Conservation (phyloP, 2,113 vertebrate species). For the Gopherus evgoodei region DNA sequence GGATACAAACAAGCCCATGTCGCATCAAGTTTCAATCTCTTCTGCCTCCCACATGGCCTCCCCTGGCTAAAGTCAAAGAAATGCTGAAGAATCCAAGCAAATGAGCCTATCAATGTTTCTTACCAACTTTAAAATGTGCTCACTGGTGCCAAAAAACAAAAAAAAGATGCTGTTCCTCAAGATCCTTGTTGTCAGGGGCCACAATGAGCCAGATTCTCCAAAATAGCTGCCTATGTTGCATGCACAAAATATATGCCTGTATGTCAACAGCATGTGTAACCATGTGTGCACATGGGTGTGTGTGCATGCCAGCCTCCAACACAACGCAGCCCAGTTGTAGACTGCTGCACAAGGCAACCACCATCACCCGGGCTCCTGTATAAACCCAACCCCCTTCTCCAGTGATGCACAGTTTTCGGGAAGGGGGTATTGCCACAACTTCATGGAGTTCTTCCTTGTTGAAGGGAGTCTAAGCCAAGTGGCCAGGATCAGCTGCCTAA, state of each 20-base stretch:
- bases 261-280: neutral
- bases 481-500: neutral
- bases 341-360: neutral
- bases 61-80: conserved; percentile 60
- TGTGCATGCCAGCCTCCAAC: neutral
- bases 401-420: neutral
- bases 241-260: neutral
- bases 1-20: conserved; percentile 55
- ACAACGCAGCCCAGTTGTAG: too few species aligned
- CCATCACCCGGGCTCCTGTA: neutral
- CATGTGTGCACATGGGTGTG: neutral
- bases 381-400: neutral
- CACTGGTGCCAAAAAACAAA: conserved; percentile 34
- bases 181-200: conserved; percentile 35
- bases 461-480: neutral
- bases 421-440: neutral
- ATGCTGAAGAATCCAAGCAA: conserved; percentile 67
- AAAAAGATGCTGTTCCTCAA: conserved; percentile 48
- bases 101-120: conserved; percentile 64
- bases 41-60: conserved; percentile 23
- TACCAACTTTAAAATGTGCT: conserved; percentile 55
- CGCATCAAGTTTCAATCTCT: conserved; percentile 57
- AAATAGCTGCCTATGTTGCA: neutral
- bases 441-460: neutral
- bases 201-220: neutral